Evolutionary conservation across 1,140 invertebrate genomes (phyloP).

Genomic region (Drosophila obscura): DNA sequence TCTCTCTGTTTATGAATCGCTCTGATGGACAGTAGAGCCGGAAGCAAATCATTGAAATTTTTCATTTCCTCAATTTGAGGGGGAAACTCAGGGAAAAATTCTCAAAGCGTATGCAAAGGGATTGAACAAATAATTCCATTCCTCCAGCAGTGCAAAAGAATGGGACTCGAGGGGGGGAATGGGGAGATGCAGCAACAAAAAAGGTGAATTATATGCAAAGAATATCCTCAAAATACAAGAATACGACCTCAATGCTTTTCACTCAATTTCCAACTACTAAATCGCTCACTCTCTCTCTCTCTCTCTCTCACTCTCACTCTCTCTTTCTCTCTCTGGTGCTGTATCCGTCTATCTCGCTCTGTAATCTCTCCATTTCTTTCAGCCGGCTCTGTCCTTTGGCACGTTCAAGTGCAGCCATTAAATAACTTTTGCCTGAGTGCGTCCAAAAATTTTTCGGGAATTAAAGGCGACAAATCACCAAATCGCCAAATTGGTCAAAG

Average conservation of each 20-base stretch:
- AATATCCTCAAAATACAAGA: slow-evolving; percentile 32
- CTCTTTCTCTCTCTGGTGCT: background rate
- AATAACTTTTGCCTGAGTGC: slow-evolving; percentile 71
- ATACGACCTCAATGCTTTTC: slow-evolving; percentile 27
- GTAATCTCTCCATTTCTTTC: slow-evolving; percentile 26
- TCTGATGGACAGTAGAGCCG: slow-evolving; percentile 43
- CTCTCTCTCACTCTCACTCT: background rate
- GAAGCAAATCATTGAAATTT: slow-evolving; percentile 78
- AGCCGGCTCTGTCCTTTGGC: slow-evolving; percentile 39
- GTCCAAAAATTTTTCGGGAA: slow-evolving; percentile 60
- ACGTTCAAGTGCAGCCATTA: slow-evolving; percentile 79
- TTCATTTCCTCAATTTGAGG: slow-evolving; percentile 75
- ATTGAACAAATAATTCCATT: slow-evolving; percentile 38
- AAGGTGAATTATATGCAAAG: slow-evolving; percentile 36
- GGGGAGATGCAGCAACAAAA: slow-evolving; percentile 39
- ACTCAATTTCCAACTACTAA: slow-evolving; percentile 39
- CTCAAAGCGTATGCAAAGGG: slow-evolving; percentile 41
- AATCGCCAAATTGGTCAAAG: slow-evolving; percentile 75
- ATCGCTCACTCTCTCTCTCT: background rate
- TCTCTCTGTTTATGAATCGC: slow-evolving; percentile 33
- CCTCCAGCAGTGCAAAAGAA: slow-evolving; percentile 34
- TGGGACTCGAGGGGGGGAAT: background rate
- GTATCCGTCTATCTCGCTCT: background rate
- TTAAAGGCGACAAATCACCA: slow-evolving; percentile 68
- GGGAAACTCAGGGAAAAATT: slow-evolving; percentile 25